Evolutionary conservation across 2,888 invertebrate genomes (phyloP), one percentile per base, ranked within the genome.

Genomic region (Tortricodes alternella): DNA sequence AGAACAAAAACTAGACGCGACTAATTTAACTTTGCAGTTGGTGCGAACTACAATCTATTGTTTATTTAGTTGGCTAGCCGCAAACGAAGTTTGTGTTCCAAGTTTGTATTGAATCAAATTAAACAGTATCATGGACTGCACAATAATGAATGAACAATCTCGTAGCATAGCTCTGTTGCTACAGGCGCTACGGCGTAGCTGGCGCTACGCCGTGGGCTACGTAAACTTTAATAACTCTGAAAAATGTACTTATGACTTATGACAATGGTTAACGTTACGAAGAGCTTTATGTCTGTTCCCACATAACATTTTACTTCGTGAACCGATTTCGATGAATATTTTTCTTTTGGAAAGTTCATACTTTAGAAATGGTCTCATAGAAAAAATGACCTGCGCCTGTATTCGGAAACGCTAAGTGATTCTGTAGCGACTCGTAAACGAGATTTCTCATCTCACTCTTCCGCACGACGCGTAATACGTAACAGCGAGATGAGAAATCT

Each of bases 101-200:
- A 41, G 41, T 41, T 41, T 41, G 41, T 16, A 41, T 8, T n/a
- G 41, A 41, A 24, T 24, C 41, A 41, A 41, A 41, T 41, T 23
- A 24, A 41, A 41, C 41, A 21, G 41, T 41, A 41, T 41, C 41
- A 24, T 24, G 41, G 41, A 18, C 15, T 13, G 11, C 19, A 11
- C 21, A 9, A 2, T 15, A 16, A 41, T 24, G 24, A 41, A 24
- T 41, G 39, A 39, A 39, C 34, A 34, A 13, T 13, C 24, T 24
- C 24, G 24, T 41, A 15, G 24, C 29, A 11, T 15, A 24, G 41
- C 24, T 41, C 19, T 41, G 41, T 41, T 39, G 23, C 39, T 23
- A 38, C 38, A n/a, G 11, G 5, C 7, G 39, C 39, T 23, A 41
- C 41, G 41, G 23, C 41, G 41, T 24, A 24, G 41, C 41, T 13